These are phyloP conservation scores for Drosophila arizonae DNA, from an alignment of 1,140 invertebrate genomes.

Conservation along the genomic window DNA sequence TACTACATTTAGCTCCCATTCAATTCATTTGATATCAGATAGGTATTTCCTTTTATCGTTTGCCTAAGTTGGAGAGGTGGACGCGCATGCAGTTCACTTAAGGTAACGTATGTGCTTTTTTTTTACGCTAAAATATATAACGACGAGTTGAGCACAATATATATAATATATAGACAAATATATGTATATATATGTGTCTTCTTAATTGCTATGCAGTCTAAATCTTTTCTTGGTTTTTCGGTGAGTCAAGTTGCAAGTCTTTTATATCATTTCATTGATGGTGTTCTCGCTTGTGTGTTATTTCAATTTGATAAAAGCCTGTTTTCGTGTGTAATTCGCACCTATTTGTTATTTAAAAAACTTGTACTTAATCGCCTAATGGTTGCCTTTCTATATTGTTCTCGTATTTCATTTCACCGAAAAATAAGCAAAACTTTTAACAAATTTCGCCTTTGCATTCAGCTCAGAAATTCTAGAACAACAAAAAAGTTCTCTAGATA, in stretches of 20 bases:
- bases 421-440: too few relatives aligned
- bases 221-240: neutral
- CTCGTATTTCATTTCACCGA: too few relatives aligned
- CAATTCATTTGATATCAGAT: conserved; percentile 2
- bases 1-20: conserved; percentile 23
- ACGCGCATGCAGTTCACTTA: conserved; percentile 19
- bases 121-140: neutral
- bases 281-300: conserved; percentile 3
- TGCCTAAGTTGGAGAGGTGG: conserved; percentile 9
- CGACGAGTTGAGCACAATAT: neutral
- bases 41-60: neutral
- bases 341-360: neutral
- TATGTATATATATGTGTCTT: neutral
- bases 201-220: conserved; percentile 1
- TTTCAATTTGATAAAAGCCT: neutral
- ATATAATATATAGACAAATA: neutral
- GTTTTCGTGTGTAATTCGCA: neutral
- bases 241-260: conserved; percentile 8
- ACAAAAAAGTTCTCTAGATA: too few relatives aligned
- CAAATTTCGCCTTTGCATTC: too few relatives aligned
- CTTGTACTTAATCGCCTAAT: too few relatives aligned
- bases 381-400: too few relatives aligned
- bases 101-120: neutral
- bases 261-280: conserved; percentile 24
- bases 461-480: too few relatives aligned